These are phyloP conservation scores for Archocentrus centrarchus DNA, from an alignment of 2,113 vertebrate genomes.

Conservation along the genomic window DNA sequence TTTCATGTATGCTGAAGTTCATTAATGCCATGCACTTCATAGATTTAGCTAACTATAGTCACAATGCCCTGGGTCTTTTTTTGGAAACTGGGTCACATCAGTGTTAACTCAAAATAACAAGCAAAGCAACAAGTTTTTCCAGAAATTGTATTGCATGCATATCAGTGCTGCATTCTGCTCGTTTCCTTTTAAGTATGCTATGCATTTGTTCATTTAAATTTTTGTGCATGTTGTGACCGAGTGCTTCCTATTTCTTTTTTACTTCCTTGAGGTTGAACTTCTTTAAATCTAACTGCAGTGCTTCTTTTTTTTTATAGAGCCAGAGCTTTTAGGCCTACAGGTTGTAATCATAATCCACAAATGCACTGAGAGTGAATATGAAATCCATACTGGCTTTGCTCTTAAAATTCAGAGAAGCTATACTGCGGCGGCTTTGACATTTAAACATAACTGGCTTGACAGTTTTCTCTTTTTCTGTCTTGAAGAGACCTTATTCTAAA, in stretches of 20 bases:
- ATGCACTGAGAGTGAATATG: background rate
- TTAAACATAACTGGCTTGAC: constrained; percentile 5
- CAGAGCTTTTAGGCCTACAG: constrained; percentile 32
- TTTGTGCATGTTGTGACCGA: constrained; percentile 20
- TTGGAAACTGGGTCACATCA: constrained; percentile 49
- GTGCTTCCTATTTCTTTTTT: constrained; percentile 22
- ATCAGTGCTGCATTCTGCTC: constrained; percentile 6
- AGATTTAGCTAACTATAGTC: constrained; percentile 32
- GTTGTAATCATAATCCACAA: constrained; percentile 42
- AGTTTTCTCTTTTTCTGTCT: constrained; percentile 4
- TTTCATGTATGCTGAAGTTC: constrained; percentile 28
- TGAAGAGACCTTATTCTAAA: background rate
- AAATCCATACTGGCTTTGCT: constrained; percentile 24
- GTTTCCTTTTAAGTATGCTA: background rate
- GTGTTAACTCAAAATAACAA: constrained; percentile 32
- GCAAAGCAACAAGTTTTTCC: constrained; percentile 2
- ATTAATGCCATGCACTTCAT: constrained; percentile 35
- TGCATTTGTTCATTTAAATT: constrained; percentile 44
- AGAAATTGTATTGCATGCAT: constrained; percentile 16
- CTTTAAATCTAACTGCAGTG: constrained; percentile 20
- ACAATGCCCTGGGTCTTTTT: constrained; percentile 26
- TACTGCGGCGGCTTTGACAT: constrained; percentile 34
- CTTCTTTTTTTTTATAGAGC: constrained; percentile 19
- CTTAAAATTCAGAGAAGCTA: constrained; percentile 42
- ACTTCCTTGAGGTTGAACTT: constrained; percentile 31